Conservation (phyloP, 2,113 vertebrate species). For the Mesembrinibis cayennensis region DNA sequence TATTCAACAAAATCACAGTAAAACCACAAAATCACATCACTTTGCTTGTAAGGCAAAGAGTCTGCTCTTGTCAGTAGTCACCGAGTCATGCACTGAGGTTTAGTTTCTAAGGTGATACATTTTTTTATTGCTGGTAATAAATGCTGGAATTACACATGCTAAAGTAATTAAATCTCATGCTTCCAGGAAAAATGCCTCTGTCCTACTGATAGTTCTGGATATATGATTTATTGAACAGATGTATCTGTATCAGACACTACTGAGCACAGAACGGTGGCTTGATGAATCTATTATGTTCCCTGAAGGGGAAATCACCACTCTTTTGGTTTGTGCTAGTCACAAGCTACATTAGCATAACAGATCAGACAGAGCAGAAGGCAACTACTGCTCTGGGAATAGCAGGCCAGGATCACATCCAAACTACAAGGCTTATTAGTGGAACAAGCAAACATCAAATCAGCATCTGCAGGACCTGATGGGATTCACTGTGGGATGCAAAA, state of each 20-base stretch:
- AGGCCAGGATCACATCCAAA: slow-evolving; percentile 56
- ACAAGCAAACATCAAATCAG: slow-evolving; percentile 63
- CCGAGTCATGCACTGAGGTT: neutral
- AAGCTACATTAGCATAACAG: slow-evolving; percentile 40
- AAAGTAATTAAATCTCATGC: slow-evolving; percentile 45
- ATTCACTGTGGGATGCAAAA: slow-evolving; percentile 26
- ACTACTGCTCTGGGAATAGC: slow-evolving; percentile 55
- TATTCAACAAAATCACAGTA: neutral
- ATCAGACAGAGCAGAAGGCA: slow-evolving; percentile 65
- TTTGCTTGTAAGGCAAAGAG: neutral
- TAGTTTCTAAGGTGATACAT: slow-evolving; percentile 4
- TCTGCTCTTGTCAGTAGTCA: neutral
- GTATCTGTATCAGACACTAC: slow-evolving; percentile 27
- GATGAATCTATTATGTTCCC: slow-evolving; percentile 31
- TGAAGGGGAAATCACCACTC: slow-evolving; percentile 44
- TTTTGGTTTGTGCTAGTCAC: slow-evolving; percentile 18
- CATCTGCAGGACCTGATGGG: slow-evolving; percentile 48
- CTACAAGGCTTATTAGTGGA: slow-evolving; percentile 63
- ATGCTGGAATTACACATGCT: slow-evolving; percentile 15
- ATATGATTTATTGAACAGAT: slow-evolving; percentile 54
- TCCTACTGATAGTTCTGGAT: neutral
- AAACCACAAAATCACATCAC: neutral
- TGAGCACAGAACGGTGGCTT: neutral
- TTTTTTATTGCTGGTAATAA: slow-evolving; percentile 16
- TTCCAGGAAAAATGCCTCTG: slow-evolving; percentile 3